phyloP scores from a whole-genome alignment of 2,888 invertebrate species.

The Trilocha varians region DNA sequence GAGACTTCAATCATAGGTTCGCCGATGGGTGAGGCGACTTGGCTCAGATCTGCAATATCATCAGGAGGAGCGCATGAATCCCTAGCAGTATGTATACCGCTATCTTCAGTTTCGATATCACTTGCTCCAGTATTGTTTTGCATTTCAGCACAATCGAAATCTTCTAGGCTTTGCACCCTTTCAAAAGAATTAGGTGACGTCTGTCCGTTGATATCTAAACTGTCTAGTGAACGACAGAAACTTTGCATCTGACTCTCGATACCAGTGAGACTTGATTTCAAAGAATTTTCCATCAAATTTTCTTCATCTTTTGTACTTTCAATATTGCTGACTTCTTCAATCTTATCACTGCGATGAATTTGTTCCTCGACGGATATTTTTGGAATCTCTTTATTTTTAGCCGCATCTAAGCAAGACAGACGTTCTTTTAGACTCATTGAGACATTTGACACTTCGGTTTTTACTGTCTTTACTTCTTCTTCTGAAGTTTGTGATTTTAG shows the following conservation, averaged over 20 bases:
- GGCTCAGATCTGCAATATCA: conserved; percentile 76
- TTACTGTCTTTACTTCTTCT: conserved; percentile 48
- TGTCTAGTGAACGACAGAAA: conserved; percentile 77
- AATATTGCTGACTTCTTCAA: conserved; percentile 26
- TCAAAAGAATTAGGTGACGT: conserved; percentile 72
- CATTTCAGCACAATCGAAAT: conserved; percentile 76
- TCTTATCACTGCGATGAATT: conserved; percentile 34
- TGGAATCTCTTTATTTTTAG: conserved; percentile 62
- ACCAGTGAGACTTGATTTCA: conserved; percentile 53
- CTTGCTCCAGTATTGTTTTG: conserved; percentile 71
- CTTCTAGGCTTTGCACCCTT: conserved; percentile 77
- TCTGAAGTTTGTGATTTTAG: conserved; percentile 60
- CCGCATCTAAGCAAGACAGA: conserved; percentile 63
- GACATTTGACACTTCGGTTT: conserved; percentile 63
- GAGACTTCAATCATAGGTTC: conserved; percentile 57
- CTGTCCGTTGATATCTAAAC: conserved; percentile 74
- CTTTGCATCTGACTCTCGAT: conserved; percentile 73
- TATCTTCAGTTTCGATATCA: conserved; percentile 83
- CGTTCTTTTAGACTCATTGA: conserved; percentile 70
- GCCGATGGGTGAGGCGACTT: conserved; percentile 62
- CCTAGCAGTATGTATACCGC: conserved; percentile 85
- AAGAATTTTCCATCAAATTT: conserved; percentile 38
- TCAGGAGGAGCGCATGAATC: conserved; percentile 85
- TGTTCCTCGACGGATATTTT: conserved; percentile 58
- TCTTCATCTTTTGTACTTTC: conserved; percentile 39